These are phyloP conservation scores for Dolichopus griseipennis DNA, from an alignment of 2,888 invertebrate species.

Conservation along the genomic window DNA sequence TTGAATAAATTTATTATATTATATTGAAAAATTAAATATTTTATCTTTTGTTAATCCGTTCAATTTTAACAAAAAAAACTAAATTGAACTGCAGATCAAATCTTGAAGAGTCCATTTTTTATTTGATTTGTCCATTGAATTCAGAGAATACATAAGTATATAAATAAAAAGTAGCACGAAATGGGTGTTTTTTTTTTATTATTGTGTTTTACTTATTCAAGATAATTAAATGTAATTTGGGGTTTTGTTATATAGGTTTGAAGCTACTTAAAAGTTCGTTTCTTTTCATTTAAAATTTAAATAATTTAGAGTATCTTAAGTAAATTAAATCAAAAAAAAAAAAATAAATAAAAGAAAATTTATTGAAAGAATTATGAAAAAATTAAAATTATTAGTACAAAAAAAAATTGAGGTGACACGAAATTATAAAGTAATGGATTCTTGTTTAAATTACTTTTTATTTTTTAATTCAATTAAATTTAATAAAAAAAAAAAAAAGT, in stretches of 20 bases:
- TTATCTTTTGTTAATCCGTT: slow-evolving; percentile 2
- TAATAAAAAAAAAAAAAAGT: background rate
- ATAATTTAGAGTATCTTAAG: background rate
- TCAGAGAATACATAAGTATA: background rate
- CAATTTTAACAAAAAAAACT: background rate
- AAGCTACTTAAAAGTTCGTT: no score
- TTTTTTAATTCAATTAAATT: background rate
- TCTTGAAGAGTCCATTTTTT: background rate
- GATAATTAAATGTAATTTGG: background rate
- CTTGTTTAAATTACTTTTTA: no score
- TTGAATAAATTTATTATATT: background rate
- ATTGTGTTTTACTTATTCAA: no score
- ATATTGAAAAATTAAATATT: background rate
- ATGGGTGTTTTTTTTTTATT: background rate
- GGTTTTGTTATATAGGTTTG: no score
- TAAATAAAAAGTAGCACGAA: slow-evolving; percentile 1
- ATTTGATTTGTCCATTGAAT: background rate
- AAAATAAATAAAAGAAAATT: background rate
- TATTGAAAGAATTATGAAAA: background rate
- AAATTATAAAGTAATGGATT: background rate
- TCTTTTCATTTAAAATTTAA: no score
- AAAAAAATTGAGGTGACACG: background rate
- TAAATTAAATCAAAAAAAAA: background rate
- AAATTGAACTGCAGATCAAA: background rate
- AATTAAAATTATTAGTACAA: background rate